These are phyloP conservation scores for Raja brachyura DNA, from an alignment of 2,113 vertebrate species.

Conservation along the genomic window DNA sequence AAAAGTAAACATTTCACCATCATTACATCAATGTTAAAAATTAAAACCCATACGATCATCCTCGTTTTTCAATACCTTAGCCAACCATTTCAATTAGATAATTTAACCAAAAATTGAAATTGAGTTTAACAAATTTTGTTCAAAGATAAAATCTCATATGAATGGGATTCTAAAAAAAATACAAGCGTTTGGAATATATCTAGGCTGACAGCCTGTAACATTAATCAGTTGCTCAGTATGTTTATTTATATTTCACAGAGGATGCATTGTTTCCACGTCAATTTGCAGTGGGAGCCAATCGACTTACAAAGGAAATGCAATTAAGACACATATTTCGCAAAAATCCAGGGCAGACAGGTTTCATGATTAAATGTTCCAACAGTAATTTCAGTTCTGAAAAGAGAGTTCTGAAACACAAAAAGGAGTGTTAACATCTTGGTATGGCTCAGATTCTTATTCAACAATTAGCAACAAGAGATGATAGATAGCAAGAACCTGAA, in stretches of 20 bases:
- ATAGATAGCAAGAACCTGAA: neutral
- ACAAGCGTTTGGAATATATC: conserved; percentile 41
- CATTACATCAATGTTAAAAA: conserved; percentile 16
- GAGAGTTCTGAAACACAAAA: conserved; percentile 65
- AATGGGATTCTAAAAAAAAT: conserved; percentile 15
- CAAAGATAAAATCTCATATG: conserved; percentile 30
- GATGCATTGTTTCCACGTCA: neutral
- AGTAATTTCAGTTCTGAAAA: conserved; percentile 90
- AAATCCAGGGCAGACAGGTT: conserved; percentile 83
- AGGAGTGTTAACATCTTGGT: neutral
- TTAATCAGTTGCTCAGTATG: conserved; percentile 61
- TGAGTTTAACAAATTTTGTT: neutral
- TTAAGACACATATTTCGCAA: conserved; percentile 89
- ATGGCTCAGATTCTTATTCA: neutral
- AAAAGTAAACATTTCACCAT: conserved; percentile 27
- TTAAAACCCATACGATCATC: neutral
- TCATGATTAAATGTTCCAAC: conserved; percentile 92
- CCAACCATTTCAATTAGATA: neutral
- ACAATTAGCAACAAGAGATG: neutral
- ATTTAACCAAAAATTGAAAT: conserved; percentile 30
- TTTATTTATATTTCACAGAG: conserved; percentile 43
- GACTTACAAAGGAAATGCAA: conserved; percentile 93
- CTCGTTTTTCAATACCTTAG: neutral
- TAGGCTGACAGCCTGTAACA: conserved; percentile 55
- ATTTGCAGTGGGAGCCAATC: conserved; percentile 82